A percentile compares a stretch with the other conserved stretches of the same genome.
phyloP scores from a whole-genome alignment of 1,140 invertebrate genomes.

The Pentalonia nigronervosa region DNA sequence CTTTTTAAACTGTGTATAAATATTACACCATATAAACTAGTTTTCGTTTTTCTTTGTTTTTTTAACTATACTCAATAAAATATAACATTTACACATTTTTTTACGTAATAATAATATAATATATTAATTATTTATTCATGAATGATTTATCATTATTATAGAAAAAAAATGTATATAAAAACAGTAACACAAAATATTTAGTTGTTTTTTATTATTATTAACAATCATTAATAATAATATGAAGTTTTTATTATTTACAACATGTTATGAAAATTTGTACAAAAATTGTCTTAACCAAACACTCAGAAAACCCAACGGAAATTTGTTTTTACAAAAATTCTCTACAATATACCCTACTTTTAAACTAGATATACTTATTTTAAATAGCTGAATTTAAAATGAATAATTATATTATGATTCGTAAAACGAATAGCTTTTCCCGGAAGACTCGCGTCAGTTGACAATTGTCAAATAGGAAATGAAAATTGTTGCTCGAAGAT shows the following conservation, averaged over 20 bases:
- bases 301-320: neutral
- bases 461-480: neutral
- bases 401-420: neutral
- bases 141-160: no score
- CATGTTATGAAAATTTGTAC: neutral
- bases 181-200: no score
- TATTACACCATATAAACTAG: no score
- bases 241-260: no score
- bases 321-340: neutral
- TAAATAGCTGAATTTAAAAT: neutral
- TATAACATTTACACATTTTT: no score
- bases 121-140: no score
- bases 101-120: no score
- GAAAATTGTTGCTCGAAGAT: conserved; percentile 4
- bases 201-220: no score
- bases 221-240: no score
- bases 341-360: neutral
- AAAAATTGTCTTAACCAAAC: neutral
- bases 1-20: no score
- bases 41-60: no score
- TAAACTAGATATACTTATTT: neutral
- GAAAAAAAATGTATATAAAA: neutral
- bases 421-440: neutral
- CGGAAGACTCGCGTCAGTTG: neutral
- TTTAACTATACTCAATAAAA: no score